phyloP scores from a whole-genome alignment of 2,797 vertebrate genomes.

The Argya squamiceps region DNA sequence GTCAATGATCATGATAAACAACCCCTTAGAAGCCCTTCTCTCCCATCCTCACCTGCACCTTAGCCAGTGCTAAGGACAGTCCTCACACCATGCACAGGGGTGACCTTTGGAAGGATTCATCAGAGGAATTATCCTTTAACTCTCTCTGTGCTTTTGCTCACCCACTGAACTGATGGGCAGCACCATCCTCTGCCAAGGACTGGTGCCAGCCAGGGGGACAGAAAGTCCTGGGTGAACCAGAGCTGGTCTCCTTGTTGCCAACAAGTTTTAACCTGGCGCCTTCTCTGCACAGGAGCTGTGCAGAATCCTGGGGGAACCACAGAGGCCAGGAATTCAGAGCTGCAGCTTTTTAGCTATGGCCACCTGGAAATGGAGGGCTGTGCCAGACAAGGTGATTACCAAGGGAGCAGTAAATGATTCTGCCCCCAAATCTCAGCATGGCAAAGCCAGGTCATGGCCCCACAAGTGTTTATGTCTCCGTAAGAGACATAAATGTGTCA shows the following conservation, averaged over 20 bases:
- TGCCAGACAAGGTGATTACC: not conserved
- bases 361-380: not conserved
- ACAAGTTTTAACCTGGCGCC: not conserved
- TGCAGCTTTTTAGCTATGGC: not conserved
- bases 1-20: not conserved
- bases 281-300: not conserved
- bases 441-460: not conserved
- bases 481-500: not conserved
- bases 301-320: not conserved
- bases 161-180: not conserved
- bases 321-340: not conserved
- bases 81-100: not conserved
- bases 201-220: not conserved
- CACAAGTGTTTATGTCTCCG: accelerated
- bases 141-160: not conserved
- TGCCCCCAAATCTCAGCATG: not conserved
- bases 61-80: not conserved
- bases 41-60: not conserved
- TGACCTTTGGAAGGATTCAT: not conserved
- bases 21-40: not conserved
- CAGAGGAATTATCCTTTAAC: not conserved
- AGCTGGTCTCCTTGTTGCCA: not conserved
- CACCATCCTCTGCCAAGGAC: not conserved
- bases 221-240: not conserved
- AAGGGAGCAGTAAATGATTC: not conserved